Percentiles rank a stretch among this genome's conserved stretches.
Evolutionary conservation across 2,113 vertebrate species (phyloP).

Genomic region (Ptyas mucosa): DNA sequence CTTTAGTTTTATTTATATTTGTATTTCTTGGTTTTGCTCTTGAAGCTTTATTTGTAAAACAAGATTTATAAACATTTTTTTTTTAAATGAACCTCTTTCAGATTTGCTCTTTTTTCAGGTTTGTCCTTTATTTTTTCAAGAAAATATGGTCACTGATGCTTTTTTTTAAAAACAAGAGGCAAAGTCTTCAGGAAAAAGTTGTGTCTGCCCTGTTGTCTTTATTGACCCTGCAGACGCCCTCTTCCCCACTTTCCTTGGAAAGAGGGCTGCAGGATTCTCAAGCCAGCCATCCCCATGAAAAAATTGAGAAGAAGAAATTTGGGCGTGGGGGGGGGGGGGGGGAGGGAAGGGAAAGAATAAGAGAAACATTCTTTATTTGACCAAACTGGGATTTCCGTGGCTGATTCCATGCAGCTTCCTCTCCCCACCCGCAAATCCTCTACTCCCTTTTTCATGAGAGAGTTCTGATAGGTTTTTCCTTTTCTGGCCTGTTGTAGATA

Average conservation of each 20-base stretch:
- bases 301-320: neutral
- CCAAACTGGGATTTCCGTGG: neutral
- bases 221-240: neutral
- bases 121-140: neutral
- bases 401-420: neutral
- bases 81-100: neutral
- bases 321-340: too few relatives aligned
- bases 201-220: neutral
- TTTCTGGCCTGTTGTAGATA: constrained; percentile 44
- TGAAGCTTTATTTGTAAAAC: neutral
- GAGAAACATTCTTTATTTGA: neutral
- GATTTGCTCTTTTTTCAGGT: neutral
- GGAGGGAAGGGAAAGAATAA: neutral
- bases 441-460: neutral
- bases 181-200: neutral
- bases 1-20: neutral
- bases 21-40: neutral
- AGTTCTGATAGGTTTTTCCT: neutral
- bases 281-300: neutral
- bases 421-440: neutral
- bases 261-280: neutral
- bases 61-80: neutral
- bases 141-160: neutral
- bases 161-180: neutral
- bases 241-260: neutral